These are phyloP conservation scores for Rhea americana DNA, from an alignment of 2,113 vertebrate species.

Conservation along the genomic window DNA sequence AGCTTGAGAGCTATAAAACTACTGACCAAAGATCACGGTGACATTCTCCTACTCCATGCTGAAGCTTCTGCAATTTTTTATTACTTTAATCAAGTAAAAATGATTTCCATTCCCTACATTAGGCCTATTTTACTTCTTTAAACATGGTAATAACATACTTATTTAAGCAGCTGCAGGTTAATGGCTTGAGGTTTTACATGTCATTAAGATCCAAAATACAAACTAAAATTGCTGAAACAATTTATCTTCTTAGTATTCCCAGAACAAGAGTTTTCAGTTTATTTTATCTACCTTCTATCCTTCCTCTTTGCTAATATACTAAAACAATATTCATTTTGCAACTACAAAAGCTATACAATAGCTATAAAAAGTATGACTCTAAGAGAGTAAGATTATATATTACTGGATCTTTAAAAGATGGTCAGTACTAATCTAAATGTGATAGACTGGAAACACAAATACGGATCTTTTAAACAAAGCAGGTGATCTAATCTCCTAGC, in stretches of 20 bases:
- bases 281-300: not conserved
- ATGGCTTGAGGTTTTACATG: not conserved
- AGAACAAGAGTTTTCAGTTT: not conserved
- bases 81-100: not conserved
- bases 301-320: not conserved
- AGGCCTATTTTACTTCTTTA: not conserved
- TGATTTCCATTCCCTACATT: not conserved
- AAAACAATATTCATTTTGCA: not conserved
- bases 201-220: not conserved
- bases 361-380: not conserved
- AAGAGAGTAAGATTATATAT: not conserved
- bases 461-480: not conserved
- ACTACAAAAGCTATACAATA: not conserved
- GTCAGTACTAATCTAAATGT: not conserved
- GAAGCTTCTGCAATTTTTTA: not conserved
- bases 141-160: not conserved
- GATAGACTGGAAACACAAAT: not conserved
- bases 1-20: not conserved
- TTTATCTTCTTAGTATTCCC: not conserved
- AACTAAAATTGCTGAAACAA: not conserved
- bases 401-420: not conserved
- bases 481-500: not conserved
- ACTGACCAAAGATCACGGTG: not conserved
- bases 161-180: not conserved
- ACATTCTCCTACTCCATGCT: not conserved